These are phyloP conservation scores for Chloromyia formosa DNA, from an alignment of 2,888 invertebrate genomes.

Conservation along the genomic window DNA sequence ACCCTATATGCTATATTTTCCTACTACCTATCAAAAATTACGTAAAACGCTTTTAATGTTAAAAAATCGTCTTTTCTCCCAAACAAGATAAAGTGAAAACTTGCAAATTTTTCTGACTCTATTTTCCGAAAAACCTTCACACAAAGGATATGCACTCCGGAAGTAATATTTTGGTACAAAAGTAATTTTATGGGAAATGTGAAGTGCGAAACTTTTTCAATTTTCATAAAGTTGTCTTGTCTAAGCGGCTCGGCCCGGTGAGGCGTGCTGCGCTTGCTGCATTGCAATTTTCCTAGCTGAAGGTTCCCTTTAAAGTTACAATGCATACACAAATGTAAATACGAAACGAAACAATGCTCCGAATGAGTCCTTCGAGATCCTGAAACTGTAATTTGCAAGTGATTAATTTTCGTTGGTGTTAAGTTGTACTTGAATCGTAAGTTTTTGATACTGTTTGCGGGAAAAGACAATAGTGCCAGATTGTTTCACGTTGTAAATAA, in stretches of 20 bases:
- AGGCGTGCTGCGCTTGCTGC: not conserved
- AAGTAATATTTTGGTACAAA: not conserved
- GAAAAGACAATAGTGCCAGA: too few relatives aligned
- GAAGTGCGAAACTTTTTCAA: conserved; percentile 31
- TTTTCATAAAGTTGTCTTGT: conserved; percentile 38
- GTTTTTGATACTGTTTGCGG: too few relatives aligned
- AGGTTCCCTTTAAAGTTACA: not conserved
- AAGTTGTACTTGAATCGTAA: not conserved
- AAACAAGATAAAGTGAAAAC: too few relatives aligned
- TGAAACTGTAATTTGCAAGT: not conserved
- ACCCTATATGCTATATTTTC: too few relatives aligned
- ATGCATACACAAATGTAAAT: not conserved
- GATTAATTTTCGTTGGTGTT: conserved; percentile 16
- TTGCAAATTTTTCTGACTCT: too few relatives aligned
- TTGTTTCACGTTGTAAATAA: too few relatives aligned
- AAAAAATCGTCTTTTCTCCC: too few relatives aligned
- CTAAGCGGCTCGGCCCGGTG: not conserved
- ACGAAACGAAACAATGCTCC: not conserved
- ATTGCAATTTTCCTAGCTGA: not conserved
- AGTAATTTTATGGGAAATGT: conserved; percentile 28
- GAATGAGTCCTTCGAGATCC: not conserved
- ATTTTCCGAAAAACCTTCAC: not conserved
- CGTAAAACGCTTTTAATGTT: too few relatives aligned
- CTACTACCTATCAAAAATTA: too few relatives aligned
- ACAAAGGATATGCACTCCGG: not conserved